Conservation (phyloP, 2,113 vertebrate species). For the Emydura subglobosa region DNA sequence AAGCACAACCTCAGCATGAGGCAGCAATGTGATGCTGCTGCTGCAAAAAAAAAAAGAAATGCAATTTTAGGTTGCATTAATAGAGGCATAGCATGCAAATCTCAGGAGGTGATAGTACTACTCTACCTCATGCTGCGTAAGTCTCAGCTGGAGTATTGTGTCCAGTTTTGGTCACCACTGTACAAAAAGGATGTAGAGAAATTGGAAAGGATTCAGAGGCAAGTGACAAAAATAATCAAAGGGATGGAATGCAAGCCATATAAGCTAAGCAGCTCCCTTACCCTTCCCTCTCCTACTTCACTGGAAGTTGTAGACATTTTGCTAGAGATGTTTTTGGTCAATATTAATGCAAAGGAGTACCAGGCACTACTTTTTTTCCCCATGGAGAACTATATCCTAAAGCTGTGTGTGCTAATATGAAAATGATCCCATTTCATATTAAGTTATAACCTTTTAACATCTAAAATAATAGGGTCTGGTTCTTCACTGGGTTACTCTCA, state of each 20-base stretch:
- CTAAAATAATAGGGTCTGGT: not conserved
- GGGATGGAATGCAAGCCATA: not conserved
- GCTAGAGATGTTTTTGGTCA: not conserved
- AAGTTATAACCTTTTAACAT: not conserved
- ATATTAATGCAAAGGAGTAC: not conserved
- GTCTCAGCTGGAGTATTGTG: not conserved
- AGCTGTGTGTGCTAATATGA: not conserved
- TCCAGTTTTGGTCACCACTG: not conserved
- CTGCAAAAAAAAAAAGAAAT: not conserved
- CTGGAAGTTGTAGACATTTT: not conserved
- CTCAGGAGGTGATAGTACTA: not conserved
- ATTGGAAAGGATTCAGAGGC: not conserved
- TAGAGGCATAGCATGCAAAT: not conserved
- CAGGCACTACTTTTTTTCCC: not conserved
- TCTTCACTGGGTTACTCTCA: not conserved
- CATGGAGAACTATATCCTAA: not conserved
- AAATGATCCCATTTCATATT: not conserved
- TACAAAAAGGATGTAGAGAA: not conserved
- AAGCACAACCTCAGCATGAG: not conserved
- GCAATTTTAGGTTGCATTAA: not conserved
- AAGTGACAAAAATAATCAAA: not conserved
- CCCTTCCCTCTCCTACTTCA: not conserved
- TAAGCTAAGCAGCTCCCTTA: constrained; percentile 14
- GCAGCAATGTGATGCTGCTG: not conserved
- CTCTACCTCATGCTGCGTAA: not conserved